These are phyloP conservation scores for Mesocentrotus franciscanus DNA, from an alignment of 53 echinoderm and acorn worm species.

Conservation along the genomic window DNA sequence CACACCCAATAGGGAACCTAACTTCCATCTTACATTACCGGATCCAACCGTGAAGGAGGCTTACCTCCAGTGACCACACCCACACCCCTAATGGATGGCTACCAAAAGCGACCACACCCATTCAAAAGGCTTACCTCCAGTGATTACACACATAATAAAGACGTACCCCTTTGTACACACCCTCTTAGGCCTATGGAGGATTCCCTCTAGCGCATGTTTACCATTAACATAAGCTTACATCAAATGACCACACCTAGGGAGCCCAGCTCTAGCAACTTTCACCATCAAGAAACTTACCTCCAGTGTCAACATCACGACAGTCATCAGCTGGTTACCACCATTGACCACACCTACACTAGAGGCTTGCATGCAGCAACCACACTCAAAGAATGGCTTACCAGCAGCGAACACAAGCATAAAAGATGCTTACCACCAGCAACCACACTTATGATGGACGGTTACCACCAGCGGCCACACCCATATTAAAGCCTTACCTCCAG, in stretches of 20 bases:
- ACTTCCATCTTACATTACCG: too few species aligned
- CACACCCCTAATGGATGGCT: neutral
- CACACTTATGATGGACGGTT: constrained; percentile 70
- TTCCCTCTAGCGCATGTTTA: too few species aligned
- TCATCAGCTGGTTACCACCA: too few species aligned
- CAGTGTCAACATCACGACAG: too few species aligned
- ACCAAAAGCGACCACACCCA: neutral
- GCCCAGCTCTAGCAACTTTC: too few species aligned
- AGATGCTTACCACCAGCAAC: constrained; percentile 45
- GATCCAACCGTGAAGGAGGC: too few species aligned
- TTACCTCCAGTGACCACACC: neutral
- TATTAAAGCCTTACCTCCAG: constrained; percentile 79
- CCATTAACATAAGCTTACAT: too few species aligned
- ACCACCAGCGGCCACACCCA: neutral
- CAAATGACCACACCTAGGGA: too few species aligned
- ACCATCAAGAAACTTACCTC: too few species aligned
- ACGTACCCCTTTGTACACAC: neutral
- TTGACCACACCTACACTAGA: neutral
- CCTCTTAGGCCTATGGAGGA: too few species aligned
- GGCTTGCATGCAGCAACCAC: constrained; percentile 69
- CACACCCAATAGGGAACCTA: too few species aligned
- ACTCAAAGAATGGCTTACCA: constrained; percentile 60
- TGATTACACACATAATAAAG: neutral
- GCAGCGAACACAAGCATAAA: constrained; percentile 76
- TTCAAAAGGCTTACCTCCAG: neutral